Percentiles rank a stretch among this genome's conserved stretches.
Conservation (phyloP, 2,888 invertebrate genomes). For the Drosophila niveifrons region DNA sequence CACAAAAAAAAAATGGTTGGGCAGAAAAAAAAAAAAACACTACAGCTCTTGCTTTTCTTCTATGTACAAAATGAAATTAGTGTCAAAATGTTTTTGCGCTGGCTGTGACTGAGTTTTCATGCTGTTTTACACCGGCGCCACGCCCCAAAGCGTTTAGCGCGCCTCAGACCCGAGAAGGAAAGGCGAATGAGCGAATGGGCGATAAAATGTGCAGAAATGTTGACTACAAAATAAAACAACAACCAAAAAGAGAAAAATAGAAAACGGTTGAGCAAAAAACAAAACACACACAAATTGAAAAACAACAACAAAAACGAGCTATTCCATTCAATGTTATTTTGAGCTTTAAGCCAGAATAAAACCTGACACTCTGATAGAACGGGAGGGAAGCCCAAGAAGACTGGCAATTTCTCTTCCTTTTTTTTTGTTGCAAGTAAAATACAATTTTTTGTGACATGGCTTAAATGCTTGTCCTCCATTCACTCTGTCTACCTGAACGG, state of each 20-base stretch:
- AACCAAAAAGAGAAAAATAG: conserved; percentile 17
- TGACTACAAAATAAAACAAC: conserved; percentile 44
- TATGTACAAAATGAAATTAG: conserved; percentile 78
- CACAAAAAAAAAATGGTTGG: conserved; percentile 10
- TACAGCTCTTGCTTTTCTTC: conserved; percentile 66
- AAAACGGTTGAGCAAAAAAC: conserved; percentile 15
- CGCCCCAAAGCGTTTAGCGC: conserved; percentile 76
- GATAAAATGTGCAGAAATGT: conserved; percentile 72
- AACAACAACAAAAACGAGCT: conserved; percentile 46
- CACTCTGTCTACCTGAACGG: conserved; percentile 21
- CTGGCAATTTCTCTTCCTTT: conserved; percentile 4
- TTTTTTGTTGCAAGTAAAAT: conserved; percentile 49
- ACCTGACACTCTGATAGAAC: conserved; percentile 54
- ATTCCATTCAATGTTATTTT: conserved; percentile 75
- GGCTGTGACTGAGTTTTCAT: conserved; percentile 77
- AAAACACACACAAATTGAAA: conserved; percentile 35
- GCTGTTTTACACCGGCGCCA: conserved; percentile 78
- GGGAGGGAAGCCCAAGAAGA: conserved; percentile 7
- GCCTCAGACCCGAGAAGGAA: conserved; percentile 57
- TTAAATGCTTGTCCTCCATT: conserved; percentile 56
- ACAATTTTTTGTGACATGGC: conserved; percentile 65
- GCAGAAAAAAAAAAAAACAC: conserved; percentile 26
- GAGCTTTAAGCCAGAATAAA: conserved; percentile 68
- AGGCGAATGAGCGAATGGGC: conserved; percentile 63
- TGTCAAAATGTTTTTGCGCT: conserved; percentile 80